These are phyloP conservation scores for Tryphoninae sp. DNA, from an alignment of 2,888 invertebrate species.

Conservation along the genomic window DNA sequence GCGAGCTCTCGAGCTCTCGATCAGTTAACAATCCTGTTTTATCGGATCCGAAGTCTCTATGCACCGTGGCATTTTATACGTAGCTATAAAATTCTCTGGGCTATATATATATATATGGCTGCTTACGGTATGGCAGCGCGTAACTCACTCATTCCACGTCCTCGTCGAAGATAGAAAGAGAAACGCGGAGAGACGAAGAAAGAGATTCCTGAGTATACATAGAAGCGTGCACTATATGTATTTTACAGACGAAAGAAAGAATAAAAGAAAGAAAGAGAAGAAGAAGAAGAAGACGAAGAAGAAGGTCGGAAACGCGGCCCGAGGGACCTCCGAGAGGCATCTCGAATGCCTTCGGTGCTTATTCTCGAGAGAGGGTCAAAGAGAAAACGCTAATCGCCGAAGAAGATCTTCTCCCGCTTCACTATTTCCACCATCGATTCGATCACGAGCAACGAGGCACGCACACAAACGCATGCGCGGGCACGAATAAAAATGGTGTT, in stretches of 20 bases:
- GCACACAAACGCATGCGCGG: neutral
- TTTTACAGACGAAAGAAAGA: neutral
- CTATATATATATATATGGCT: slow-evolving; percentile 31
- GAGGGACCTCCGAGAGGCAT: slow-evolving; percentile 52
- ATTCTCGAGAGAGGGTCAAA: slow-evolving; percentile 57
- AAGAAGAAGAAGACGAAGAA: slow-evolving; percentile 36
- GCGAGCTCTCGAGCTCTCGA: slow-evolving; percentile 47
- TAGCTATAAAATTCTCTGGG: slow-evolving; percentile 54
- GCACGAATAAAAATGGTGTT: neutral
- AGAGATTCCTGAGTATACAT: slow-evolving; percentile 48
- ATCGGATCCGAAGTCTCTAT: slow-evolving; percentile 59
- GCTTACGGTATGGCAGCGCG: slow-evolving; percentile 56
- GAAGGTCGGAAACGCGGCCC: slow-evolving; percentile 57
- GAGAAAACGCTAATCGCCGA: slow-evolving; percentile 64
- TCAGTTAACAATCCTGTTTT: slow-evolving; percentile 64
- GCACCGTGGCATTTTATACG: slow-evolving; percentile 51
- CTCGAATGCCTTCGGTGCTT: slow-evolving; percentile 58
- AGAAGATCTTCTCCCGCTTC: slow-evolving; percentile 43
- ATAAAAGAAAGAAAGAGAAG: neutral
- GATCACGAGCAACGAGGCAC: slow-evolving; percentile 39
- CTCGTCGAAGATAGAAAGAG: slow-evolving; percentile 44
- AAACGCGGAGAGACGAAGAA: slow-evolving; percentile 32
- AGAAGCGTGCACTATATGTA: neutral
- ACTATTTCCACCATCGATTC: slow-evolving; percentile 31
- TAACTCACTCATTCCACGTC: slow-evolving; percentile 55